A percentile compares a stretch with the other conserved stretches of the same genome.
Evolutionary conservation across 2,888 invertebrate species (phyloP).

Genomic region (Sialis fuliginosa): DNA sequence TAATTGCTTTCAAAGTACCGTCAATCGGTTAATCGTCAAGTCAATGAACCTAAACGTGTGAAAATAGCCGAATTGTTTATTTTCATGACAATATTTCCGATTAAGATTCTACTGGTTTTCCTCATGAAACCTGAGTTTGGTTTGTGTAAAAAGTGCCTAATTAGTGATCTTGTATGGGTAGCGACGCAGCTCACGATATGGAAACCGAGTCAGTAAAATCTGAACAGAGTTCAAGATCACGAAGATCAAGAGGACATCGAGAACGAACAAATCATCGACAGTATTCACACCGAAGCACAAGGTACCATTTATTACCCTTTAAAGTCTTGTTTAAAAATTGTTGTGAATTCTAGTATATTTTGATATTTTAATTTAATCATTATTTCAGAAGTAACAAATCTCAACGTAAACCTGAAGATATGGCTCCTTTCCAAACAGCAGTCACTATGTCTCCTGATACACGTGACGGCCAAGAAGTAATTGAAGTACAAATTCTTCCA

Average conservation of each 20-base stretch:
- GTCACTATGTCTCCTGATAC: slow-evolving; percentile 67
- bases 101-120: too few relatives aligned
- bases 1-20: too few relatives aligned
- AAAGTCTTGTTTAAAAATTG: neutral
- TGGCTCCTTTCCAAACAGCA: slow-evolving; percentile 78
- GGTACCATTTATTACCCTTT: slow-evolving; percentile 24
- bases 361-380: slow-evolving; percentile 2
- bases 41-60: too few relatives aligned
- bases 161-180: slow-evolving; percentile 21
- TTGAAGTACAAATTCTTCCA: slow-evolving; percentile 89
- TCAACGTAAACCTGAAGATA: slow-evolving; percentile 40
- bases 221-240: slow-evolving; percentile 70
- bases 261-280: slow-evolving; percentile 37
- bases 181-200: slow-evolving; percentile 43
- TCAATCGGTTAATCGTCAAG: too few relatives aligned
- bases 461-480: slow-evolving; percentile 73
- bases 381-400: slow-evolving; percentile 43
- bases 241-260: slow-evolving; percentile 44
- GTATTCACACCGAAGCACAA: slow-evolving; percentile 48
- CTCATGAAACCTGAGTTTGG: too few relatives aligned
- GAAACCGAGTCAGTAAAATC: slow-evolving; percentile 91
- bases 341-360: neutral
- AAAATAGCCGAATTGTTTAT: too few relatives aligned
- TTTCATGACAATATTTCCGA: too few relatives aligned
- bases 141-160: too few relatives aligned